Evolutionary conservation across 2,113 vertebrate species (phyloP), one percentile per base, ranked within the genome.

Genomic region (Lampris megalopsis): DNA sequence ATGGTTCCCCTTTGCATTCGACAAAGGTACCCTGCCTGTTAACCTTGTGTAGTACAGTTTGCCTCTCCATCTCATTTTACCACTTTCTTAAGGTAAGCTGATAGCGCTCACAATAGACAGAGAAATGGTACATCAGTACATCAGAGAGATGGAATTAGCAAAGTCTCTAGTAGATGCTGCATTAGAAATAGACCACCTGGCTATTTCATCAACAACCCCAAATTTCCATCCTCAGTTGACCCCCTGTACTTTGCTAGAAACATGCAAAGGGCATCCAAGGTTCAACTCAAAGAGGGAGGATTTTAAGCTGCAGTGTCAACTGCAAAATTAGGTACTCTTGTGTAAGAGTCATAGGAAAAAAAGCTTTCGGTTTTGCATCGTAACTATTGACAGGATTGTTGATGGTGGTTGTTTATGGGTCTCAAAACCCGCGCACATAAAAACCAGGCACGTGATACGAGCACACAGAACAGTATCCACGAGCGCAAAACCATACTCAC

Each of bases 121-220:
- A 47, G 47, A 38, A 37, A 52, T 36, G 7, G 35, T 24, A 24
- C 70, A 37, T 8, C 24, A 58, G 42, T 24, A 2, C 10, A 56
- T 63, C 61, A 41, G 3, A 5, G 40, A 72, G 59, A 47, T 45
- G 50, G 60, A 73, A 63, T 73, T 63, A 45, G 5, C 40, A 49
- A 73, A 41, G 54, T 73, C 35, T 47, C 37, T 9, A 8, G 50
- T 45, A 45, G 59, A 54, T 36, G 38, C 24, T 9, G 50, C 6
- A 56, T 54, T 45, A 66, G 36, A 54, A 43, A 3, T 3, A 11
- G 35, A 49, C 6, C 48, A 1, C 48, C 53, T 10, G 50, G n/a
- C 8, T 11, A 41, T 42, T 24, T 40, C 49, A 68, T 42, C 50
- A 68, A 11, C 50, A 54, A 43, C 50, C 49, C 37, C 13, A 43